Percentiles rank a stretch among this genome's conserved stretches.
These are phyloP conservation scores for Saguinus imperator DNA, from an alignment of 2,113 vertebrate genomes.

Conservation along the genomic window DNA sequence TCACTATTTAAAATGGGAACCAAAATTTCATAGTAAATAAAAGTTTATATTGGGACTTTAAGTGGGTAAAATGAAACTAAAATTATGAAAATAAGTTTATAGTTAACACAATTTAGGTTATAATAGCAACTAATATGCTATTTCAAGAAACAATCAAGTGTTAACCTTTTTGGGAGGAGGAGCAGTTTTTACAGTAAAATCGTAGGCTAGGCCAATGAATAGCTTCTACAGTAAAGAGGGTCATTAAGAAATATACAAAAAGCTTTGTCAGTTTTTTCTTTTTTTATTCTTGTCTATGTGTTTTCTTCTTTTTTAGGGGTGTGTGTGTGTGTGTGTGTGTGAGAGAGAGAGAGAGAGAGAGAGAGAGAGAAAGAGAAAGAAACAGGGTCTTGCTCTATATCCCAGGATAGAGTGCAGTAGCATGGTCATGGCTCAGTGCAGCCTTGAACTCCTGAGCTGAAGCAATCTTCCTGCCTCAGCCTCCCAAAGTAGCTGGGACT, in stretches of 20 bases:
- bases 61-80: conserved; percentile 36
- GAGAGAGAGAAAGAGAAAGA: no score
- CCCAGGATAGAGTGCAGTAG: no score
- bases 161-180: neutral
- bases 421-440: no score
- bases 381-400: no score
- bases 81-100: conserved; percentile 54
- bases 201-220: conserved; percentile 12
- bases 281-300: neutral
- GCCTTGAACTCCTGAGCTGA: no score
- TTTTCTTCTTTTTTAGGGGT: neutral
- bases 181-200: conserved; percentile 39
- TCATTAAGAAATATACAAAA: conserved; percentile 32
- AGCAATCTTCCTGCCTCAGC: no score
- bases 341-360: no score
- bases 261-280: neutral
- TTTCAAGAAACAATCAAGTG: conserved; percentile 30
- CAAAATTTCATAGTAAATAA: conserved; percentile 38
- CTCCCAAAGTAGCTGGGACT: no score
- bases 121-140: conserved; percentile 14
- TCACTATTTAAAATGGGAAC: conserved; percentile 36
- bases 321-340: no score
- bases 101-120: conserved; percentile 35
- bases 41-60: conserved; percentile 23
- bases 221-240: neutral